Evolutionary conservation across 2,113 vertebrate species (phyloP).

Genomic region (Leucopsar rothschildi): DNA sequence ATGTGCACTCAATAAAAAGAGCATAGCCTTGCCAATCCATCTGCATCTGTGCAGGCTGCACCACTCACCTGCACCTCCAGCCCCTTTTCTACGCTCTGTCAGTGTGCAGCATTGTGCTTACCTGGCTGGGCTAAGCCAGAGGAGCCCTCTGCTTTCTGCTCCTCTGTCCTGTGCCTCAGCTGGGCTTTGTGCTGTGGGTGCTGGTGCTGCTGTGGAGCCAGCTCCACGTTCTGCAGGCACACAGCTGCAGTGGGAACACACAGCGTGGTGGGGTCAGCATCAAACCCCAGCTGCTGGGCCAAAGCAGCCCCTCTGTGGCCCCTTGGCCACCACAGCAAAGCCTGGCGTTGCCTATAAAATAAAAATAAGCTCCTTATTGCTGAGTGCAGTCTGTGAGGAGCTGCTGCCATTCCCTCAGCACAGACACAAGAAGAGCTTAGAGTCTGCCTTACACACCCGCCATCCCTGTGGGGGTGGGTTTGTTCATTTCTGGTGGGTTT

Average conservation of each 20-base stretch:
- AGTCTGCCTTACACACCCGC: background rate
- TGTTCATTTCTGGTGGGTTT: conserved; percentile 35
- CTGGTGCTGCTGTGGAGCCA: background rate
- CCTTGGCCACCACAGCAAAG: background rate
- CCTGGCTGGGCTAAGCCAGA: background rate
- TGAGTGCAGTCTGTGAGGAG: background rate
- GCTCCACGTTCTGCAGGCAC: rapidly evolving
- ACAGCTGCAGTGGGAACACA: background rate
- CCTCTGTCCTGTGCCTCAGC: rapidly evolving
- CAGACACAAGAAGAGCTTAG: background rate
- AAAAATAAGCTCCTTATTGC: background rate
- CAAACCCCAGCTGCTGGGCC: rapidly evolving
- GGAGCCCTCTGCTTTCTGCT: background rate
- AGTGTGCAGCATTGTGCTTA: background rate
- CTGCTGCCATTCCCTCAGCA: background rate
- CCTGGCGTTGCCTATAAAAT: background rate
- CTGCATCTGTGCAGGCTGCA: background rate
- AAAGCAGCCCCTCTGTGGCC: background rate
- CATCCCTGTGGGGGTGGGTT: background rate
- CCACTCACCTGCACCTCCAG: rapidly evolving
- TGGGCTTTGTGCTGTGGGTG: background rate
- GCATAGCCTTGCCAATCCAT: background rate
- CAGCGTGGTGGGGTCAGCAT: rapidly evolving
- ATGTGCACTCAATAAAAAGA: background rate
- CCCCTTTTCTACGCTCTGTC: background rate